These are phyloP conservation scores for Dromaius novaehollandiae DNA, from an alignment of 2,113 vertebrate species.

Conservation along the genomic window DNA sequence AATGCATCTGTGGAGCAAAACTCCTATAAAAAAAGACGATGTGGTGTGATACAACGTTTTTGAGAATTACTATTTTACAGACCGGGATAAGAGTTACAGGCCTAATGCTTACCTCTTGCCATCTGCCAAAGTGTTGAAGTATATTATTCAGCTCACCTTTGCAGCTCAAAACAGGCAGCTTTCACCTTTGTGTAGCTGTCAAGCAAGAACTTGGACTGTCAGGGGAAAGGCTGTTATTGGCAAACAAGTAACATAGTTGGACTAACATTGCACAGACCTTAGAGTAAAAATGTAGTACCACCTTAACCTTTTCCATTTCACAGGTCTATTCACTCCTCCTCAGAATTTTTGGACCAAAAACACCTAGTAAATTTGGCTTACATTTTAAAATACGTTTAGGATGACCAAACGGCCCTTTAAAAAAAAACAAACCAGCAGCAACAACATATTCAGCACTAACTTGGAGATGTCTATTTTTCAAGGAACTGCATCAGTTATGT, in stretches of 20 bases:
- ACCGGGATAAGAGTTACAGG: background rate
- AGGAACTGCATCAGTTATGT: background rate
- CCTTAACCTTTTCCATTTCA: background rate
- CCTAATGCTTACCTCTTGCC: background rate
- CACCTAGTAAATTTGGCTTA: background rate
- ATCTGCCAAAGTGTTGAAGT: background rate
- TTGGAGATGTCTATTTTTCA: background rate
- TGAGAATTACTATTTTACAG: background rate
- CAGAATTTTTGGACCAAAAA: background rate
- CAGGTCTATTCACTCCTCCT: background rate
- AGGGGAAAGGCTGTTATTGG: background rate
- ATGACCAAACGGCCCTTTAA: background rate
- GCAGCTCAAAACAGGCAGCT: background rate
- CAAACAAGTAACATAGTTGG: background rate
- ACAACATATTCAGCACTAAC: background rate
- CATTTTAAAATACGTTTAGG: background rate
- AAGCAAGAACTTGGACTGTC: background rate
- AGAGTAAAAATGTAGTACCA: background rate
- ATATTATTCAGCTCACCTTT: background rate
- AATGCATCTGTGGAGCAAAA: background rate
- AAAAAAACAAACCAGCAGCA: background rate
- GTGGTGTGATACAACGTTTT: background rate
- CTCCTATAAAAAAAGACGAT: background rate
- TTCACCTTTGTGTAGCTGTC: too few relatives aligned
- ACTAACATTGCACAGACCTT: background rate